Base-by-base conservation (phyloP, 2,888 invertebrate species). In the Andrena praecox region DNA sequence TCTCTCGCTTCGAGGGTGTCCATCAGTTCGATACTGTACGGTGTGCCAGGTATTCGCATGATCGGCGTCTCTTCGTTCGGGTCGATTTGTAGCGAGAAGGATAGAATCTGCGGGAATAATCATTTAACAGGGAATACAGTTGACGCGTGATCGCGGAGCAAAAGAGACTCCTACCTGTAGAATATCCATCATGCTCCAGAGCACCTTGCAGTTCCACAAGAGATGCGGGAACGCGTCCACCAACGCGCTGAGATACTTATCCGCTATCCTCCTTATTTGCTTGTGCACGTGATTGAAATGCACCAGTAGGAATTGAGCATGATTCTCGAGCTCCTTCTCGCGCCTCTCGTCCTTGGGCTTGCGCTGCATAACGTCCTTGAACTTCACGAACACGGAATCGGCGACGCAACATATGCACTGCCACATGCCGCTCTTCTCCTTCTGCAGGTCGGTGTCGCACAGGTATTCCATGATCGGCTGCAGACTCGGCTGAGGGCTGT, bases 241-340 rank as follows among this genome's bases (percentile, higher is more conserved):
- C 60, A 99, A 94, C 50, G 97, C 97, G 0, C 97, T 97, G 3
- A 98, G 95, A 95, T 98, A 98, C 90, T 97, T 98, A 94, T 99
- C 99, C 2, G 99, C 98, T 0, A 99, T 98, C 35, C 98, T 94
- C 78, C 99, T 95, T 70, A 99, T 99, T 93, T 99, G 98, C 91
- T 98, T 97, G 93, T 99, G 98, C 50, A 98, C 97, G 92, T 99
- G 98, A 94, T 99, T 99, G 95, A 99, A 99, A 94, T 98, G 98
- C 24, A 99, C 98, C 69, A 99, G 95, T 7, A 99, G 95, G 91
- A 99, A 98, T 93, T 99, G 99, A 0, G 99, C 99, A 94, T 99
- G 99, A 12, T 96, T 96, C 91, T 99, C 99, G 12, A 99, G 94
- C 87, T 99, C 98, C n/a, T 96, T 95, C 92, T 99, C 99, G 0